Evolutionary conservation across 2,113 vertebrate species (phyloP).

Genomic region (Ceyx cyanopectus): DNA sequence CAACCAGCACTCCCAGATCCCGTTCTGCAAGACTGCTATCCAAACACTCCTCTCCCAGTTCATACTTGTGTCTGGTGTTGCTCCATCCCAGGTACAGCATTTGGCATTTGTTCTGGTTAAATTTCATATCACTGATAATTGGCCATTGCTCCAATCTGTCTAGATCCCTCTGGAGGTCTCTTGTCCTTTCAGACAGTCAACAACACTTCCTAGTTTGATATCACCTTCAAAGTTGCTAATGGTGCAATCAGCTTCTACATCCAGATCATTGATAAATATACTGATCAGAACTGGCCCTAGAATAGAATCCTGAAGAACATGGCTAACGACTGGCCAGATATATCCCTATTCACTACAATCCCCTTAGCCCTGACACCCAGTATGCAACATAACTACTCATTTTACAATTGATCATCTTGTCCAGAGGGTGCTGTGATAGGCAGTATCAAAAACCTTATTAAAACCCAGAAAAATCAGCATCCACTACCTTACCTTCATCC

Average conservation of each 20-base stretch:
- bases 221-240: neutral
- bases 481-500: neutral
- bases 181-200: neutral
- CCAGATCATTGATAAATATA: neutral
- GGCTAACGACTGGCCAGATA: fast-evolving
- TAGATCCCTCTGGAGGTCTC: neutral
- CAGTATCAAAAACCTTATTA: neutral
- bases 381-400: too few species aligned
- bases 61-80: neutral
- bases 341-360: neutral
- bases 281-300: neutral
- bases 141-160: neutral
- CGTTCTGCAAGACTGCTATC: neutral
- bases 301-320: neutral
- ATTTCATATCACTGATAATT: neutral
- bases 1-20: neutral
- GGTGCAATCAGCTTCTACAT: neutral
- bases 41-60: neutral
- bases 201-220: neutral
- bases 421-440: neutral
- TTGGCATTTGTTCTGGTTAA: neutral
- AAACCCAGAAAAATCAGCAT: neutral
- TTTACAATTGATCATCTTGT: neutral
- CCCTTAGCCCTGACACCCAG: neutral
- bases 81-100: neutral